Conservation (phyloP, 1,140 invertebrate genomes). For the Leptopilina boulardi region DNA sequence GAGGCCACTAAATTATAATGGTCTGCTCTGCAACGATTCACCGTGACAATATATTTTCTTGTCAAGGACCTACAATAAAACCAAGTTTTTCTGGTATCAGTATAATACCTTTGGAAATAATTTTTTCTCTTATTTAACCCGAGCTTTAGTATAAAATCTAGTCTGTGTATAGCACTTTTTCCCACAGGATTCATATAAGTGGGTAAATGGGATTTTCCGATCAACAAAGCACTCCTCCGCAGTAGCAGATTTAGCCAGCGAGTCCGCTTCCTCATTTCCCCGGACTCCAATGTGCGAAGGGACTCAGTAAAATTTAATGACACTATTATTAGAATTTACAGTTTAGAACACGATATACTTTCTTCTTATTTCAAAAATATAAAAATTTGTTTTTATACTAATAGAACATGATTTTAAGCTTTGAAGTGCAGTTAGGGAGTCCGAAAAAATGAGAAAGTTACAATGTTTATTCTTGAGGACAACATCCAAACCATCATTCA, state of each 20-base stretch:
- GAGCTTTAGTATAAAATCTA: neutral
- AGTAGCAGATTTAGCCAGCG: too few relatives aligned
- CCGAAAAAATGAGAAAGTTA: too few relatives aligned
- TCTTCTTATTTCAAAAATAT: too few relatives aligned
- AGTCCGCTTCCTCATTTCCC: conserved; percentile 30
- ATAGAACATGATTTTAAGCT: too few relatives aligned
- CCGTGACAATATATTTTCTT: neutral
- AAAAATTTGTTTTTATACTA: too few relatives aligned
- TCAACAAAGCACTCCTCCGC: too few relatives aligned
- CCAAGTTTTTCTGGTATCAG: neutral
- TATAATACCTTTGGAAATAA: neutral
- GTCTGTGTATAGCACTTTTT: neutral
- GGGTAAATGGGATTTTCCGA: too few relatives aligned
- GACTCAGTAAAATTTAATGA: neutral
- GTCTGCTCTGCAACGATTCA: neutral
- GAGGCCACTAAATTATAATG: neutral
- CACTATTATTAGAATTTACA: neutral
- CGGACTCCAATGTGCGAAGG: conserved; percentile 23
- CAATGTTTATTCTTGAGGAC: neutral
- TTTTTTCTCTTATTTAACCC: neutral
- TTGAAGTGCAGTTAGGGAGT: too few relatives aligned
- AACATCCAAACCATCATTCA: neutral
- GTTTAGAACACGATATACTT: too few relatives aligned
- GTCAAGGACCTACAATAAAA: neutral
- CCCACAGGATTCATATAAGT: neutral